phyloP scores from a whole-genome alignment of 2,113 vertebrate genomes.

The Martes martes region DNA sequence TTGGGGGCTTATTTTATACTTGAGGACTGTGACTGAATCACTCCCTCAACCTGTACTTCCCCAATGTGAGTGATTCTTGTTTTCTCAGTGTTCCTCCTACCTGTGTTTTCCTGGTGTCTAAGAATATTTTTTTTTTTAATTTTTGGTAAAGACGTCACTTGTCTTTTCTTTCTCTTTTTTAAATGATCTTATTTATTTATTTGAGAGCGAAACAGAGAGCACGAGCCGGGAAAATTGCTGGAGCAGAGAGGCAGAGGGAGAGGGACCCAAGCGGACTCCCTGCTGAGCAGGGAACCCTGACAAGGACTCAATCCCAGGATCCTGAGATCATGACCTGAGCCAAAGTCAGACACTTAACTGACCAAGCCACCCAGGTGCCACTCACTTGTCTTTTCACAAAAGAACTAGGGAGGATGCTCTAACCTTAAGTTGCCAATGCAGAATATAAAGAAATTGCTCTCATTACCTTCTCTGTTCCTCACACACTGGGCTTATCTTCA shows the following conservation, averaged over 20 bases:
- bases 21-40: neutral
- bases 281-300: neutral
- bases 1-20: neutral
- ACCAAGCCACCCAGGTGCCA: neutral
- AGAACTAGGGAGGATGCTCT: neutral
- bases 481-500: neutral
- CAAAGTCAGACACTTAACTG: neutral
- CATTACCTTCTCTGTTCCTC: neutral
- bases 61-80: neutral
- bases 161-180: neutral
- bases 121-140: neutral
- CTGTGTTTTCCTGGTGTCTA: neutral
- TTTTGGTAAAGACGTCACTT: neutral
- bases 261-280: neutral
- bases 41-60: neutral
- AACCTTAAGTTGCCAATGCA: neutral
- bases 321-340: neutral
- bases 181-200: neutral
- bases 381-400: conserved; percentile 11
- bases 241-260: neutral
- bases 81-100: neutral
- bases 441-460: neutral
- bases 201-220: neutral
- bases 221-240: neutral
- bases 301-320: neutral